Percentiles rank a stretch among this genome's conserved stretches.
Evolutionary conservation across 2,888 invertebrate species (phyloP).

Genomic region (Noctua pronuba): DNA sequence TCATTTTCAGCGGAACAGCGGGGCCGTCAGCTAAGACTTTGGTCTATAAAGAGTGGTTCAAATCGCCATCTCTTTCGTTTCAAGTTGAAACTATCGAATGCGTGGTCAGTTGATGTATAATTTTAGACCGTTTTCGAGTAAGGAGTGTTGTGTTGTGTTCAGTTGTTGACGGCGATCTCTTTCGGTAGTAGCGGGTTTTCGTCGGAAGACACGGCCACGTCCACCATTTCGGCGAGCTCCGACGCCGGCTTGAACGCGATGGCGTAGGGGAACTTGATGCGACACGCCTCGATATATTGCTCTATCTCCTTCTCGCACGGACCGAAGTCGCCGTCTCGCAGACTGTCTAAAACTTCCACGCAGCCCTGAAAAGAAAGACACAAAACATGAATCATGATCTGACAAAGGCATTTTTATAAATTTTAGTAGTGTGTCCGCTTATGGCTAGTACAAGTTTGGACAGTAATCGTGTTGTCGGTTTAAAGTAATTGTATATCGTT

Average conservation of each 20-base stretch:
- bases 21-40: constrained; percentile 54
- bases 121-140: constrained; percentile 62
- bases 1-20: constrained; percentile 64
- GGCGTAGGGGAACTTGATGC: constrained; percentile 94
- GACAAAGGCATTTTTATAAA: not conserved
- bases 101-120: constrained; percentile 49
- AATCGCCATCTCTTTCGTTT: constrained; percentile 42
- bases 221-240: constrained; percentile 72
- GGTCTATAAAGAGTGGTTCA: constrained; percentile 54
- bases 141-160: constrained; percentile 57
- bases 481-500: not conserved
- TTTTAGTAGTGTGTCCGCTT: not conserved
- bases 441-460: not conserved
- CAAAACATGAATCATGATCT: not conserved
- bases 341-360: constrained; percentile 94
- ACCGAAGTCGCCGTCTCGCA: constrained; percentile 95
- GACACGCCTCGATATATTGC: constrained; percentile 93
- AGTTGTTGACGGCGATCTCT: constrained; percentile 78
- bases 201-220: constrained; percentile 61
- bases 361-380: constrained; percentile 92
- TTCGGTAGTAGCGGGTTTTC: constrained; percentile 73
- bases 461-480: not conserved
- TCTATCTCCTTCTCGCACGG: constrained; percentile 92
- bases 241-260: constrained; percentile 92
- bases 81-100: constrained; percentile 41